These are phyloP conservation scores for Lithosia quadra DNA, from an alignment of 2,888 invertebrate species.

Conservation along the genomic window DNA sequence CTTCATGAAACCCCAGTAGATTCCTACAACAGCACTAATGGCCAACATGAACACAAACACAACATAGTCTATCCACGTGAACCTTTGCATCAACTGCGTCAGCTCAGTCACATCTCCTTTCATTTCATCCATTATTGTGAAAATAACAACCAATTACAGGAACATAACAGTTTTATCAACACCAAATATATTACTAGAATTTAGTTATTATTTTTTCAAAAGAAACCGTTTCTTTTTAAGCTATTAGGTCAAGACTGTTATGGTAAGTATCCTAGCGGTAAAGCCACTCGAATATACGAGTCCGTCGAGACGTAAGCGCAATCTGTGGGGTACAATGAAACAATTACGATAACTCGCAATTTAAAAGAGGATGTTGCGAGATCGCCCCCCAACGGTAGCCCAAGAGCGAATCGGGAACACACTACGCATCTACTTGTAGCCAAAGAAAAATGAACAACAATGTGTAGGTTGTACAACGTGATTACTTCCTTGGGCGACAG, in stretches of 20 bases:
- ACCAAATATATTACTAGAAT: not conserved
- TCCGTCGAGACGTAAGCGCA: conserved; percentile 68
- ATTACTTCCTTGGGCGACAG: conserved; percentile 27
- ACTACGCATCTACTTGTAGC: conserved; percentile 54
- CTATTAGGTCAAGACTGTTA: conserved; percentile 28
- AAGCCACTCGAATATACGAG: conserved; percentile 68
- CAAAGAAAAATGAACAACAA: conserved; percentile 6
- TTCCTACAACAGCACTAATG: conserved; percentile 92
- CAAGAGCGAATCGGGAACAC: conserved; percentile 73
- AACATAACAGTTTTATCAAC: conserved; percentile 23
- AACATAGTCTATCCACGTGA: conserved; percentile 91
- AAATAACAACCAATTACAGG: conserved; percentile 4
- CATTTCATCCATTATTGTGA: conserved; percentile 63
- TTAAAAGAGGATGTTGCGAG: conserved; percentile 86
- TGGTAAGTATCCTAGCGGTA: conserved; percentile 41
- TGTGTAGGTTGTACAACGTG: conserved; percentile 34
- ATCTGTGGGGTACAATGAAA: conserved; percentile 81
- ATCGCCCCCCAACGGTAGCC: conserved; percentile 75
- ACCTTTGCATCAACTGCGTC: conserved; percentile 87
- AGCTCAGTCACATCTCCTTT: conserved; percentile 78
- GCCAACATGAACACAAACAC: conserved; percentile 92
- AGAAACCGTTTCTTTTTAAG: conserved; percentile 10
- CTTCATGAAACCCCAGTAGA: conserved; percentile 93
- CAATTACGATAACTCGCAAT: conserved; percentile 87
- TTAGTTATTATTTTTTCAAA: conserved; percentile 4